Conservation (phyloP, 2,797 vertebrate species). For the Spea hammondii region DNA sequence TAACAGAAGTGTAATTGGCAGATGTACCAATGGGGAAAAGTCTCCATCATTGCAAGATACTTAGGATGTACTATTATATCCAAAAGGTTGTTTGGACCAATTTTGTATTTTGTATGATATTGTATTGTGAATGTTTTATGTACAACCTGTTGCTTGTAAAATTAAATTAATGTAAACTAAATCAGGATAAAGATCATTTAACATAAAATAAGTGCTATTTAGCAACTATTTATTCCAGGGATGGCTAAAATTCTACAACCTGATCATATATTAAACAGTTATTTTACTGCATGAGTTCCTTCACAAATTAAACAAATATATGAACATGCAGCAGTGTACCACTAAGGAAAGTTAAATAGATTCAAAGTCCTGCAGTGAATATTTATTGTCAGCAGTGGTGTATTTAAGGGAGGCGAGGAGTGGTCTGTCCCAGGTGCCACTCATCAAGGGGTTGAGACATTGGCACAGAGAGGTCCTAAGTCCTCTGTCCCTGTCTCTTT, state of each 20-base stretch:
- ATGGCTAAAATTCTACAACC: neutral
- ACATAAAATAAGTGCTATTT: neutral
- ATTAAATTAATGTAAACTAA: neutral
- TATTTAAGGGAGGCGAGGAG: neutral
- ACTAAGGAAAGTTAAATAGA: neutral
- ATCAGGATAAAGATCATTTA: neutral
- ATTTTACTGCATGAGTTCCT: neutral
- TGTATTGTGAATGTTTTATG: conserved; percentile 7
- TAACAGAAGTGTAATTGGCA: too few species aligned
- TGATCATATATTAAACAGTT: neutral
- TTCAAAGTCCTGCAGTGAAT: neutral
- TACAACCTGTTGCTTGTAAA: neutral
- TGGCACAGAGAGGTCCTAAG: too few species aligned
- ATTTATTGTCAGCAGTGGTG: neutral
- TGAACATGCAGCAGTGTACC: neutral
- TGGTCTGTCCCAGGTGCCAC: too few species aligned
- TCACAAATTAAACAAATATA: neutral
- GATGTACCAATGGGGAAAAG: too few species aligned
- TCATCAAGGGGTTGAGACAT: too few species aligned
- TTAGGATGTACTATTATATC: too few species aligned
- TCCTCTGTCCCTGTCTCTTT: too few species aligned
- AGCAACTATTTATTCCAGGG: neutral
- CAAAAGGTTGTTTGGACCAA: too few species aligned
- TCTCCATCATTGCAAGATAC: too few species aligned
- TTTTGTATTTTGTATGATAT: neutral